These are phyloP conservation scores for Champsocephalus gunnari DNA, from an alignment of 2,797 vertebrate species.

Conservation along the genomic window DNA sequence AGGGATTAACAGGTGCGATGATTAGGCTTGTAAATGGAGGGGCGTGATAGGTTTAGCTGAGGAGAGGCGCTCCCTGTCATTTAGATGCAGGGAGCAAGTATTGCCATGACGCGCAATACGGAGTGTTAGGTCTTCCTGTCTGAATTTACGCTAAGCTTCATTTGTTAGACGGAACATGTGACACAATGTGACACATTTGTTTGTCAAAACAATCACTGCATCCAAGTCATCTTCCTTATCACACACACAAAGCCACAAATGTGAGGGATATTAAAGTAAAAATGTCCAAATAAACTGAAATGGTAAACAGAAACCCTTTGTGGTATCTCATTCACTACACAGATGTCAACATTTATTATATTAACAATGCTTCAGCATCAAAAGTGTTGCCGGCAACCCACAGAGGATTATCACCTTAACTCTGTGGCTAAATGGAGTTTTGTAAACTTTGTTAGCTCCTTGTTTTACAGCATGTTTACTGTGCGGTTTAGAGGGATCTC, in stretches of 20 bases:
- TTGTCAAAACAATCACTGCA: slow-evolving; percentile 5
- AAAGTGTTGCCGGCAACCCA: neutral
- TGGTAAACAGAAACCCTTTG: slow-evolving; percentile 13
- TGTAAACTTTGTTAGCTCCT: neutral
- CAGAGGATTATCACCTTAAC: neutral
- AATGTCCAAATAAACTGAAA: neutral
- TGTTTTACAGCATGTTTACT: neutral
- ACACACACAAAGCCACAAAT: neutral
- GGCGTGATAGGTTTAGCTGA: too few species aligned
- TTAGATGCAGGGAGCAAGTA: too few species aligned
- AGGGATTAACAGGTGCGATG: too few species aligned
- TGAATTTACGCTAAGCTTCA: too few species aligned
- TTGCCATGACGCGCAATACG: too few species aligned
- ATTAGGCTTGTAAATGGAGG: too few species aligned
- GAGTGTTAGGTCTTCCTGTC: too few species aligned
- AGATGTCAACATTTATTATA: neutral
- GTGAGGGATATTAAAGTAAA: neutral
- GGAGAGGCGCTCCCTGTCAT: too few species aligned
- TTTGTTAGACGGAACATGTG: neutral
- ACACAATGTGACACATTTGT: neutral
- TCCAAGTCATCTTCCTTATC: neutral
- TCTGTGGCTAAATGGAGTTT: slow-evolving; percentile 1
- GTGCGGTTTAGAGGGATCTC: neutral
- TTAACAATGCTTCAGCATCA: neutral
- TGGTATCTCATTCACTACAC: neutral